Conservation (phyloP, 1,140 invertebrate genomes). For the Eriocheir sinensis region DNA sequence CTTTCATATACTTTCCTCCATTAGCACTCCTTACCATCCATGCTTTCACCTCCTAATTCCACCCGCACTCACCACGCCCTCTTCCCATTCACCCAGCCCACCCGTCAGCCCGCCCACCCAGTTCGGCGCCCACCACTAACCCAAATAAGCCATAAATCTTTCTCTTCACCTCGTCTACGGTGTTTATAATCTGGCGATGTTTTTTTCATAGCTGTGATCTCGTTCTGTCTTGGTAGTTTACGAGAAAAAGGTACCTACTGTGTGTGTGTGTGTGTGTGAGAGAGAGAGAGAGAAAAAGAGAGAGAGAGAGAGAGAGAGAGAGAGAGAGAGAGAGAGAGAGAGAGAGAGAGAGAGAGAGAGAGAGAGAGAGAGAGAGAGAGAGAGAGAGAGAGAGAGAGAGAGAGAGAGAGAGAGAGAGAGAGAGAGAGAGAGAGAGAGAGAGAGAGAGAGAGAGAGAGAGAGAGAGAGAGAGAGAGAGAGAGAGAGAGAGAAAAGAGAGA, state of each 20-base stretch:
- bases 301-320: slow-evolving; percentile 53
- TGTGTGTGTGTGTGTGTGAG: background rate
- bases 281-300: slow-evolving; percentile 8
- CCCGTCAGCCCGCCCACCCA: background rate
- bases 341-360: background rate
- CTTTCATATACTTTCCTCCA: background rate
- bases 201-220: too few relatives aligned
- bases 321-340: background rate
- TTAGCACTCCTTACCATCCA: background rate
- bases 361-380: slow-evolving; percentile 26
- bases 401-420: slow-evolving; percentile 1
- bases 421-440: background rate
- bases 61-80: background rate
- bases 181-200: too few relatives aligned
- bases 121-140: background rate
- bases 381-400: slow-evolving; percentile 34
- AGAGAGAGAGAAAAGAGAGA: slow-evolving; percentile 41
- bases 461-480: slow-evolving; percentile 69
- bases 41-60: background rate
- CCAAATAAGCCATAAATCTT: background rate
- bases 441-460: slow-evolving; percentile 67
- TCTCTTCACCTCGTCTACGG: background rate
- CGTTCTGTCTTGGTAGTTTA: too few relatives aligned
- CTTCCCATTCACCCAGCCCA: background rate
- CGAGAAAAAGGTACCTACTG: too few relatives aligned